Percentiles rank a stretch among this genome's conserved stretches.
Conservation (phyloP, 2,888 invertebrate genomes). For the Dichetophora obliterata region DNA sequence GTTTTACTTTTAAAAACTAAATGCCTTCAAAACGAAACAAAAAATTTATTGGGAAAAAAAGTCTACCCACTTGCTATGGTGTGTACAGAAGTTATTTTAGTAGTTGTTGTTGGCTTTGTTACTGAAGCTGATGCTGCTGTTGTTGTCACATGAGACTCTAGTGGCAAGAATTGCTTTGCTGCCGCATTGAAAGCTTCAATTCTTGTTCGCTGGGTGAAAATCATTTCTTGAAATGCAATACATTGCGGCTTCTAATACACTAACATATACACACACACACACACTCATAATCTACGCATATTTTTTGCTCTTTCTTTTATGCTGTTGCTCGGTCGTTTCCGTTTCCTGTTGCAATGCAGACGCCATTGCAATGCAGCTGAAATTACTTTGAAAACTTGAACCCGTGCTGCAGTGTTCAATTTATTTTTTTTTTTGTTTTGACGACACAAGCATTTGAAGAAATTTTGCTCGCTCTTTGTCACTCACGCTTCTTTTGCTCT, state of each 20-base stretch:
- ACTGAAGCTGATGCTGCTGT: too few relatives aligned
- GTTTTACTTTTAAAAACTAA: too few relatives aligned
- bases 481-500: not conserved
- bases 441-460: not conserved
- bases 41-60: too few relatives aligned
- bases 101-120: too few relatives aligned
- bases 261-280: too few relatives aligned
- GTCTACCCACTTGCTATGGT: too few relatives aligned
- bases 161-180: too few relatives aligned
- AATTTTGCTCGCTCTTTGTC: not conserved
- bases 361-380: not conserved
- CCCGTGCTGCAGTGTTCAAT: not conserved
- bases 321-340: not conserved
- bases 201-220: not conserved
- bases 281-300: not conserved
- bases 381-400: conserved; percentile 24
- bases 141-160: too few relatives aligned
- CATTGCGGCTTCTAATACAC: too few relatives aligned
- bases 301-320: not conserved
- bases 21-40: too few relatives aligned
- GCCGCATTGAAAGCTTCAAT: too few relatives aligned
- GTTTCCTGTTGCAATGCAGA: conserved; percentile 5
- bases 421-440: not conserved
- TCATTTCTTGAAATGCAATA: conserved; percentile 1
- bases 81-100: too few relatives aligned